Percentiles rank a stretch among this genome's conserved stretches.
phyloP scores from a whole-genome alignment of 2,888 invertebrate species.

The Epirrhoe tristata region DNA sequence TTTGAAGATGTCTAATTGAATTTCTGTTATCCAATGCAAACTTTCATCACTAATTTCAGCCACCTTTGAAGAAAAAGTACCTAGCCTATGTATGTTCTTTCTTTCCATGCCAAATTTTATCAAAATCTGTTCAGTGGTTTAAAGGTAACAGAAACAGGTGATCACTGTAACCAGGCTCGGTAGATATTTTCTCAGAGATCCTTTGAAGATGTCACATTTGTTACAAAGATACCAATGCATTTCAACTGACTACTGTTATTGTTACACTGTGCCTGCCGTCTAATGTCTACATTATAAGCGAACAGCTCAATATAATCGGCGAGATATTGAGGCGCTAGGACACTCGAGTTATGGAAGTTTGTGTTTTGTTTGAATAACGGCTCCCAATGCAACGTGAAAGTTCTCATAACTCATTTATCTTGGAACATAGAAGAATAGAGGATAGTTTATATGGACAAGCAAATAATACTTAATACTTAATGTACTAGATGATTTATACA shows the following conservation, averaged over 20 bases:
- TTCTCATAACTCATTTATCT: neutral
- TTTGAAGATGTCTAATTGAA: no score
- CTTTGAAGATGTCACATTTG: no score
- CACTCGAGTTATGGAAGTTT: constrained; percentile 17
- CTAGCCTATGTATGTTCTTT: no score
- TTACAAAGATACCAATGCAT: neutral
- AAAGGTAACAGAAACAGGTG: no score
- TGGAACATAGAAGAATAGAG: neutral
- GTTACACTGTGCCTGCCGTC: constrained; percentile 16
- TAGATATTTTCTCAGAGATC: no score
- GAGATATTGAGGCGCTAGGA: constrained; percentile 25
- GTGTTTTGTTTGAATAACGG: constrained; percentile 14
- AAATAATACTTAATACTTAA: neutral
- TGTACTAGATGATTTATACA: neutral
- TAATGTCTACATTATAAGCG: constrained; percentile 30
- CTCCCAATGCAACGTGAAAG: constrained; percentile 9
- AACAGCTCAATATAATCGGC: constrained; percentile 29
- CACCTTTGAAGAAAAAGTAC: no score
- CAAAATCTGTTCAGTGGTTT: no score
- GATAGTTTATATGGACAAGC: neutral
- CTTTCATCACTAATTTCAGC: no score
- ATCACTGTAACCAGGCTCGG: no score
- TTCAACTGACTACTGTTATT: constrained; percentile 11
- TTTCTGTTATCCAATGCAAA: no score
- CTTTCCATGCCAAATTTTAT: no score